Conservation (phyloP, 2,113 vertebrate species). For the Stigmatopora nigra region DNA sequence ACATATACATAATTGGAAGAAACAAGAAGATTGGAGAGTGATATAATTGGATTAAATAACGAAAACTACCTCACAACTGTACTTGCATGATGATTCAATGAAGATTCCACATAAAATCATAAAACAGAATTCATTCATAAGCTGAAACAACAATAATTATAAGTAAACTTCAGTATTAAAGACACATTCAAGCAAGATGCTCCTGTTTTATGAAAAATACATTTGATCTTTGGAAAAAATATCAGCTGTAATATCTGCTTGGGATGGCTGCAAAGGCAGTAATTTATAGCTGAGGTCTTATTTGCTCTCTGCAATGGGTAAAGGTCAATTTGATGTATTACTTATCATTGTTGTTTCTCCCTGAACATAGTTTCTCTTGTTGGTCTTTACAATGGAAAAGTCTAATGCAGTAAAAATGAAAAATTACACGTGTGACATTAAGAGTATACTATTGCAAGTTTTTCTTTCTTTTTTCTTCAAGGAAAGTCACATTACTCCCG, state of each 20-base stretch:
- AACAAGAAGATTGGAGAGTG: too few species aligned
- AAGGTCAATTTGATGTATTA: conserved; percentile 9
- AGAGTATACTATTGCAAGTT: conserved; percentile 7
- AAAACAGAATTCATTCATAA: too few species aligned
- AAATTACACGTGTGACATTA: not conserved
- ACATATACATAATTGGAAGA: too few species aligned
- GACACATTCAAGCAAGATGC: not conserved
- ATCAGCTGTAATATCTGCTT: not conserved
- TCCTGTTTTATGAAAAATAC: not conserved
- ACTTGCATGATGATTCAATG: too few species aligned
- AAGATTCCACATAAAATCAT: too few species aligned
- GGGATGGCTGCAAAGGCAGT: not conserved
- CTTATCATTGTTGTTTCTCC: conserved; percentile 12
- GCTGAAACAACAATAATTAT: too few species aligned
- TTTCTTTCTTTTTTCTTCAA: conserved; percentile 40
- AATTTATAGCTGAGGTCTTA: not conserved
- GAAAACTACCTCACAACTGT: too few species aligned
- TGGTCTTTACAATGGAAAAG: not conserved
- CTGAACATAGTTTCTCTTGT: conserved; percentile 4
- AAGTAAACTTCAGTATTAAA: not conserved
- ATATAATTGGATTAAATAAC: too few species aligned
- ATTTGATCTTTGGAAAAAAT: not conserved
- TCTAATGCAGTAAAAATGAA: not conserved
- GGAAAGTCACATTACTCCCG: conserved; percentile 53
- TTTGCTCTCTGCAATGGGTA: not conserved